A percentile compares a stretch with the other conserved stretches of the same genome.
Evolutionary conservation across 2,888 invertebrate species (phyloP).

Genomic region (Xanthia icteritia): DNA sequence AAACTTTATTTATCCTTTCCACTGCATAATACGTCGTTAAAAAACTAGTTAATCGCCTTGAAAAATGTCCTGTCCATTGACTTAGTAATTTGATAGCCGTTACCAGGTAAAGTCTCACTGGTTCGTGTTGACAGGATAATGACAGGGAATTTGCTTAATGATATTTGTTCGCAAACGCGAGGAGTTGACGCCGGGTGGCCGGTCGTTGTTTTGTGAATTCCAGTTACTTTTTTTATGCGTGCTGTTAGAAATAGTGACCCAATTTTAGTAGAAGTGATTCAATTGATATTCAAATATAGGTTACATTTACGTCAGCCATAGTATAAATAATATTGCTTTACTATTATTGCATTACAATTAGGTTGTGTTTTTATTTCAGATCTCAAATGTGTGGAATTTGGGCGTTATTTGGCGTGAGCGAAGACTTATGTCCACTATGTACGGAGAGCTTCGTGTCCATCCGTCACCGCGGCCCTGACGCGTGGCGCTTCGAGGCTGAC

Average conservation of each 20-base stretch:
- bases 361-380: conserved; percentile 67
- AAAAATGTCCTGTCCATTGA: conserved; percentile 56
- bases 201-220: conserved; percentile 39
- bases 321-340: not conserved
- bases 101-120: conserved; percentile 45
- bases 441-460: conserved; percentile 92
- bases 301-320: not conserved
- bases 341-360: not conserved
- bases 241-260: conserved; percentile 23
- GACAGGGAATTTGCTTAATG: conserved; percentile 58
- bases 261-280: conserved; percentile 12
- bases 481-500: conserved; percentile 93
- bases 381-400: conserved; percentile 94
- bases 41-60: conserved; percentile 60
- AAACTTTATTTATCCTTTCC: conserved; percentile 69
- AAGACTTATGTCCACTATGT: conserved; percentile 89
- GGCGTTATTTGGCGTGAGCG: conserved; percentile 93
- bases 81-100: conserved; percentile 59
- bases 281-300: conserved; percentile 1
- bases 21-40: conserved; percentile 66
- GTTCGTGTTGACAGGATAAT: conserved; percentile 59
- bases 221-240: conserved; percentile 40
- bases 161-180: conserved; percentile 57
- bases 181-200: conserved; percentile 23
- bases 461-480: conserved; percentile 93